phyloP scores from a whole-genome alignment of 2,888 invertebrate genomes.

The Hydrotaea cyrtoneurina region DNA sequence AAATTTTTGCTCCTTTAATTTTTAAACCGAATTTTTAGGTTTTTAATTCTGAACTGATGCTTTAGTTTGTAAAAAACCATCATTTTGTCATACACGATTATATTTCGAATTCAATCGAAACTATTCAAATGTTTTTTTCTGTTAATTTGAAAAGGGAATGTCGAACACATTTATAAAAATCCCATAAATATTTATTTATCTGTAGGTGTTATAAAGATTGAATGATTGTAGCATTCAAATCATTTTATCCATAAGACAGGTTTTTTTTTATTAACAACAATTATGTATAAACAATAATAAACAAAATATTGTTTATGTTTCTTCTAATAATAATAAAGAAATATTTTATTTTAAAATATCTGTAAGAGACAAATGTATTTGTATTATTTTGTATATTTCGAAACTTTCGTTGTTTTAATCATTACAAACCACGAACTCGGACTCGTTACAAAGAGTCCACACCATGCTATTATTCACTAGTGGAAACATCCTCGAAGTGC shows the following conservation, averaged over 20 bases:
- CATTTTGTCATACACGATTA: conserved; percentile 2
- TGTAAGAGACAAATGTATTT: background rate
- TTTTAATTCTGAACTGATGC: background rate
- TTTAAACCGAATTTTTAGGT: background rate
- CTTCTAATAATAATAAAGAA: background rate
- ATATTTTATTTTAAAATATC: background rate
- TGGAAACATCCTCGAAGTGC: too few relatives aligned
- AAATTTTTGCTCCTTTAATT: background rate
- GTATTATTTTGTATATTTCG: background rate
- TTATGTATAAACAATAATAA: conserved; percentile 10
- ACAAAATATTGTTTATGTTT: conserved; percentile 13
- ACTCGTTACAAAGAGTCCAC: too few relatives aligned
- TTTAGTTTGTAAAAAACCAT: background rate
- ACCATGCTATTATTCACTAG: too few relatives aligned
- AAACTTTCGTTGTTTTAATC: too few relatives aligned
- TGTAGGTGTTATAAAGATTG: background rate
- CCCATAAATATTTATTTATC: background rate
- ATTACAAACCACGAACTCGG: too few relatives aligned
- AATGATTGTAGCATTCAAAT: background rate
- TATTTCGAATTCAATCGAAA: background rate
- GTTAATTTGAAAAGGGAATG: background rate
- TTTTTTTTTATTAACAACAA: background rate
- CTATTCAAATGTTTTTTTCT: background rate
- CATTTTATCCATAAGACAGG: conserved; percentile 4
- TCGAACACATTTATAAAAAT: background rate